These are phyloP conservation scores for Bombycilla garrulus DNA, from an alignment of 2,113 vertebrate species.

Conservation along the genomic window DNA sequence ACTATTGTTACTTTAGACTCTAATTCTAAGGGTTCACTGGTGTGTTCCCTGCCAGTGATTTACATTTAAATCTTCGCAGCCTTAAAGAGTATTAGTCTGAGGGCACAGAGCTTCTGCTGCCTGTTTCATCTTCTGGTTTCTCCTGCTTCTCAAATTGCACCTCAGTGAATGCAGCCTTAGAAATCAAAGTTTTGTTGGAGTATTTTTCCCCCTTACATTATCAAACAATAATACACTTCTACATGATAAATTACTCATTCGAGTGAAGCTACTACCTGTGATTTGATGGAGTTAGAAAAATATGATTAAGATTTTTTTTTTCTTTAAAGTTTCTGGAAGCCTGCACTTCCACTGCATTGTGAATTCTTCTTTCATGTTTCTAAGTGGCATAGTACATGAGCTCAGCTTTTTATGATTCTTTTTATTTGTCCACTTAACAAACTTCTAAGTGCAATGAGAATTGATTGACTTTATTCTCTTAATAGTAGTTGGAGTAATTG, in stretches of 20 bases:
- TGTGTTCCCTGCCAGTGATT: background rate
- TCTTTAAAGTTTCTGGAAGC: background rate
- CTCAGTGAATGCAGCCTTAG: background rate
- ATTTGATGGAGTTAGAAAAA: background rate
- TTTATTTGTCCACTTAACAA: background rate
- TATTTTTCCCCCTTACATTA: background rate
- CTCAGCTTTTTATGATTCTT: background rate
- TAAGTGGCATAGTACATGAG: background rate
- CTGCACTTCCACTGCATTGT: background rate
- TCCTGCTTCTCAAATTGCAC: background rate
- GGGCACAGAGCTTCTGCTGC: background rate
- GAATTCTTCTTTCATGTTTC: background rate
- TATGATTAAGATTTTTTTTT: background rate
- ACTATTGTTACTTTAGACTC: background rate
- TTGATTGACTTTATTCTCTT: slow-evolving; percentile 4
- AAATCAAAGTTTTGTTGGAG: background rate
- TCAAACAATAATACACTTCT: background rate
- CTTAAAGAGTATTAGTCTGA: background rate
- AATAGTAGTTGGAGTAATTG: background rate
- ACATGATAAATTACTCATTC: background rate
- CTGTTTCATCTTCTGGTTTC: background rate
- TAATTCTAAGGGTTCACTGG: background rate
- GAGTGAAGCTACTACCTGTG: background rate
- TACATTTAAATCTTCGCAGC: background rate
- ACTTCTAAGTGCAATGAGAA: background rate